Evolutionary conservation across 2,113 vertebrate genomes (phyloP).

Genomic region (Sitta europaea): DNA sequence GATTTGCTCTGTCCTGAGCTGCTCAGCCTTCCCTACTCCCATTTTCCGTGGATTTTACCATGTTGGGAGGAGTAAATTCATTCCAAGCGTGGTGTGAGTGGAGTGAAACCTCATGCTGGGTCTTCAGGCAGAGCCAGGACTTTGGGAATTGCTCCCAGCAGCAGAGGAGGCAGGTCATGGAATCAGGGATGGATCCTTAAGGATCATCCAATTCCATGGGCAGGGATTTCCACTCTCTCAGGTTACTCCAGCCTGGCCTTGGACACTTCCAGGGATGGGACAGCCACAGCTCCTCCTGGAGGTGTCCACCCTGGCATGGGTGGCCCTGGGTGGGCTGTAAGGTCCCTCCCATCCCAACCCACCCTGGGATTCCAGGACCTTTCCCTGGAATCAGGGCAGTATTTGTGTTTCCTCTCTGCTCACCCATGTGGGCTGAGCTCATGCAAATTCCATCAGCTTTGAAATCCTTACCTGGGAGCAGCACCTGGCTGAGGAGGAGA

Average conservation of each 20-base stretch:
- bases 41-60: neutral
- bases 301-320: neutral
- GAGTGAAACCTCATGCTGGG: accelerated
- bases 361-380: accelerated
- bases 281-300: neutral
- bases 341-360: neutral
- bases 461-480: neutral
- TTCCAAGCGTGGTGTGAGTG: accelerated
- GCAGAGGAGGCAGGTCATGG: neutral
- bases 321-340: neutral
- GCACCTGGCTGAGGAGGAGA: neutral
- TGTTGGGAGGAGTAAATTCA: accelerated
- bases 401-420: neutral
- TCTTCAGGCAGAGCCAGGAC: neutral
- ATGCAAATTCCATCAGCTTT: neutral
- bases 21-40: neutral
- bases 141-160: neutral
- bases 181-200: neutral
- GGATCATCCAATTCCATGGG: neutral
- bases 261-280: neutral
- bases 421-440: neutral
- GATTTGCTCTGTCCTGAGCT: neutral
- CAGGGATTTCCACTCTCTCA: neutral
- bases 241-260: neutral
- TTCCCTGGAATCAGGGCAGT: neutral